Percentiles rank a stretch among this genome's conserved stretches.
Conservation (phyloP, 2,797 vertebrate genomes). For the Phalanger gymnotis region DNA sequence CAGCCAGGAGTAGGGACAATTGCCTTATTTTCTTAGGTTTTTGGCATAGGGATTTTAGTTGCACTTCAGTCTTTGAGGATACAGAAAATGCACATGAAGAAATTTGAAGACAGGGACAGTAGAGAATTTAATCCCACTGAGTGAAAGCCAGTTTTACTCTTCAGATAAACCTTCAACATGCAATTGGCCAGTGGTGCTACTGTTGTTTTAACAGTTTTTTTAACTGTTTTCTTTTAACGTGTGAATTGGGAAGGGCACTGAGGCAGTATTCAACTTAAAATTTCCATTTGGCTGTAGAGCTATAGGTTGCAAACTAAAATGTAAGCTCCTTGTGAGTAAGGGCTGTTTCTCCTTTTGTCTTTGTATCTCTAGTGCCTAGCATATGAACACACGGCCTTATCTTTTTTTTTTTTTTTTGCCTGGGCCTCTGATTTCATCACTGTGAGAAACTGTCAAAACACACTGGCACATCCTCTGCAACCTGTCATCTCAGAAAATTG, state of each 20-base stretch:
- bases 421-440: neutral
- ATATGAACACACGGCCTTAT: neutral
- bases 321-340: neutral
- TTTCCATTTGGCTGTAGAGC: neutral
- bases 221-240: neutral
- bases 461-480: neutral
- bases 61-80: slow-evolving; percentile 9
- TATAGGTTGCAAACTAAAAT: neutral
- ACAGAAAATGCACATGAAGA: slow-evolving; percentile 11
- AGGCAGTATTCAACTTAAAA: neutral
- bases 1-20: neutral
- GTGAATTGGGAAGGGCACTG: neutral
- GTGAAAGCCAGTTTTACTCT: slow-evolving; percentile 13
- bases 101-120: neutral
- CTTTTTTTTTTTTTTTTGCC: neutral
- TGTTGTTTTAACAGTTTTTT: too few species aligned
- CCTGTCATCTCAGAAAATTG: neutral
- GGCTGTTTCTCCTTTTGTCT: neutral
- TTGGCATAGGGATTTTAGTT: neutral
- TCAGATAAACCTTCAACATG: slow-evolving; percentile 24
- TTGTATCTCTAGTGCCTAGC: too few species aligned
- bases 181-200: neutral
- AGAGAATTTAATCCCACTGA: neutral
- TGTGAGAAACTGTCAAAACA: neutral
- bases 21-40: slow-evolving; percentile 2